These are phyloP conservation scores for Volucella bombylans DNA, from an alignment of 2,888 invertebrate genomes.

Conservation along the genomic window DNA sequence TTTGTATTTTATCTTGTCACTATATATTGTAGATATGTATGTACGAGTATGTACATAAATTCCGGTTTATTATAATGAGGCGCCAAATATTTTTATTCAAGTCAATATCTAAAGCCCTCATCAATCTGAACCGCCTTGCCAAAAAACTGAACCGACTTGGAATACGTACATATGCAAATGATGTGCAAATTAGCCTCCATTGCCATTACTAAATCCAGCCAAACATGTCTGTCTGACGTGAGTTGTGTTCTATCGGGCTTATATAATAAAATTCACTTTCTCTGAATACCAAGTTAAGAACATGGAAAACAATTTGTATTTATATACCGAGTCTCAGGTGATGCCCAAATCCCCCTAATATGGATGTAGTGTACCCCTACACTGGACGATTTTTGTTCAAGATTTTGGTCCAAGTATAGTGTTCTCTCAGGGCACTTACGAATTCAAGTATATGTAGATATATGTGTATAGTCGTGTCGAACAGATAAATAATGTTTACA, in stretches of 20 bases:
- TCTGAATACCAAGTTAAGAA: neutral
- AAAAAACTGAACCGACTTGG: neutral
- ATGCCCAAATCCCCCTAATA: conserved; percentile 5
- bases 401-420: conserved; percentile 31
- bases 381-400: neutral
- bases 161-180: conserved; percentile 14
- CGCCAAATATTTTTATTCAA: neutral
- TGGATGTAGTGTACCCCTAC: neutral
- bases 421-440: conserved; percentile 29
- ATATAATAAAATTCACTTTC: neutral
- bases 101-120: neutral
- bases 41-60: neutral
- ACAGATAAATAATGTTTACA: conserved; percentile 21
- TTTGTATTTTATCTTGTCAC: neutral
- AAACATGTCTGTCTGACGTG: neutral
- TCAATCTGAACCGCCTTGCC: neutral
- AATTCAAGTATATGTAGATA: conserved; percentile 7
- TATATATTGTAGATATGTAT: too few species aligned
- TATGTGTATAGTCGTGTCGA: too few species aligned
- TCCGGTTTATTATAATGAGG: neutral
- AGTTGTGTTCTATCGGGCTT: neutral
- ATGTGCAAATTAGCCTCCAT: conserved; percentile 17
- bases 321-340: neutral
- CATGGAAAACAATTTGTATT: neutral
- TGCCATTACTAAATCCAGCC: neutral